Base-by-base conservation (phyloP, 2,113 vertebrate genomes). In the Corythornis cristatus region DNA sequence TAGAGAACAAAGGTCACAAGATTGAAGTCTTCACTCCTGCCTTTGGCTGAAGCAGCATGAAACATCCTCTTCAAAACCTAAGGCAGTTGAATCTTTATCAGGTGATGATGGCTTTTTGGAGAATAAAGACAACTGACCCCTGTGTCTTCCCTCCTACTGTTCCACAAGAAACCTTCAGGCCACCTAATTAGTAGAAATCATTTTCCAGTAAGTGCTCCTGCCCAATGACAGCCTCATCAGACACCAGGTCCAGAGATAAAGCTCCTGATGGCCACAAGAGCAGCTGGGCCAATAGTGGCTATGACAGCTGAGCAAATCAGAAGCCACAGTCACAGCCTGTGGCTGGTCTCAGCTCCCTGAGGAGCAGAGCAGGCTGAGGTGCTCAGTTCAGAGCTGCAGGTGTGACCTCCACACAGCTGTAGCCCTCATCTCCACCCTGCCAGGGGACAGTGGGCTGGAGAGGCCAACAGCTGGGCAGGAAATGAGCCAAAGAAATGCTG, bases 11-110 rank as follows among this genome's bases (percentile, higher is more conserved):
- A 97, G 93, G 93, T 97, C 90, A 56, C 80, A 72, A 93, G 94
- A 93, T 28, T 95, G 95, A 94, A 95, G 91, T 78, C 91, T 95
- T 96, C 90, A 90, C 90, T 94, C 91, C 64, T 85, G 1, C 56
- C 88, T 94, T 95, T 87, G 91, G 90, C 94, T 86, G 86, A 86
- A 94, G 92, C 91, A 92, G 93, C 89, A 93, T 90, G 93, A 95
- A 95, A 89, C 64, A 77, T 92, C 91, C 93, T 90, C 95, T 95
- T 95, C 90, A 90, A 92, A 96, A 94, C 74, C 70, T 73, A 75
- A 67, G 58, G 95, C 91, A 93, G 91, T 67, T 95, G 93, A 96
- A 95, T 95, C 95, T 95, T 96, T 94, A 97, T 96, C 96, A 96
- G 95, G 94, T 95, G 95, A 90, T 91, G 95, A 95, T 90, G 83